Evolutionary conservation across 2,888 invertebrate species (phyloP).

Genomic region (Melanostoma mellinum): DNA sequence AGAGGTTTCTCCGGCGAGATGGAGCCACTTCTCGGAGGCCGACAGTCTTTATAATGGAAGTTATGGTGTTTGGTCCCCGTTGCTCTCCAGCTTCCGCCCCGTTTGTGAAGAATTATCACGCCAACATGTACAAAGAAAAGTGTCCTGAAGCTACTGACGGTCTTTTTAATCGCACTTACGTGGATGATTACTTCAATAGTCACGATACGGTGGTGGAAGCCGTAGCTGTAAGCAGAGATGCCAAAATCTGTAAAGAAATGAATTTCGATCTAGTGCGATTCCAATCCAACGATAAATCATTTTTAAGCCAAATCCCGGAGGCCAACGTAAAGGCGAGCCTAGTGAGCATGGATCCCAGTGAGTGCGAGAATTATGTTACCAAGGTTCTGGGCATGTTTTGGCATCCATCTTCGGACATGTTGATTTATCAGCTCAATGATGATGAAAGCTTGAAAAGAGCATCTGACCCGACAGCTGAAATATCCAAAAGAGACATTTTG

Average conservation of each 20-base stretch:
- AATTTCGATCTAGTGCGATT: constrained; percentile 4
- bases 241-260: not conserved
- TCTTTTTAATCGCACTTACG: constrained; percentile 16
- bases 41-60: too few species aligned
- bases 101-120: constrained; percentile 22
- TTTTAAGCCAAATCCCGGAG: not conserved
- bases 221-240: constrained; percentile 8
- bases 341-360: constrained; percentile 8
- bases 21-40: not conserved
- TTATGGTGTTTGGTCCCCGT: too few species aligned
- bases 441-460: not conserved
- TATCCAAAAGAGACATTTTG: constrained; percentile 18
- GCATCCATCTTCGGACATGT: constrained; percentile 7
- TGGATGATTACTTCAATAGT: constrained; percentile 34
- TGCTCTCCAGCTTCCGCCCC: constrained; percentile 25
- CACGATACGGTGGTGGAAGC: constrained; percentile 7
- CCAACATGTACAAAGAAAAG: not conserved
- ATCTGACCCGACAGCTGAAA: not conserved
- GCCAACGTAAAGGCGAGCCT: constrained; percentile 3
- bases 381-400: constrained; percentile 31
- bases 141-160: constrained; percentile 24
- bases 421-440: not conserved
- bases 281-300: not conserved
- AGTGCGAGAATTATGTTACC: constrained; percentile 1
- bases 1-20: not conserved